Evolutionary conservation across 2,888 invertebrate species (phyloP), one percentile per base, ranked within the genome.

Genomic region (Polydrusus tereticollis): DNA sequence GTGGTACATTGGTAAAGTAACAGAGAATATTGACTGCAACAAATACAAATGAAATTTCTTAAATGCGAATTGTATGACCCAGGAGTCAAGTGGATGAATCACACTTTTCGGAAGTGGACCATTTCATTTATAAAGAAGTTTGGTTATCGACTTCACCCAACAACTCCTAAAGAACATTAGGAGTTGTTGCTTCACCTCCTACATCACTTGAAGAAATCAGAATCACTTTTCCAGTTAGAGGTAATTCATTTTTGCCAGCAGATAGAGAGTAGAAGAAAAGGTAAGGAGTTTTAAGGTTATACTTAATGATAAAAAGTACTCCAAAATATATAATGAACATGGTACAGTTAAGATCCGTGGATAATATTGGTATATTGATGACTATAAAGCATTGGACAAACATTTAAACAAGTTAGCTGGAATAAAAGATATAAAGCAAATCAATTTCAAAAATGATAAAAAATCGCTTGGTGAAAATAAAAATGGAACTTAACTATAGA

Each of bases 141-240:
- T n/a, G n/a, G n/a, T n/a, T n/a, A n/a, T n/a, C n/a, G n/a, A n/a
- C n/a, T n/a, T n/a, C n/a, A n/a, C n/a, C n/a, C n/a, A n/a, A n/a
- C n/a, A n/a, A n/a, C n/a, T n/a, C n/a, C n/a, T n/a, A n/a, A n/a
- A n/a, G n/a, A n/a, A n/a, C n/a, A n/a, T n/a, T n/a, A n/a, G n/a
- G n/a, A n/a, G n/a, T n/a, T n/a, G n/a, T n/a, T n/a, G n/a, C 6
- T 58, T 20, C 21, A 36, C 16, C 20, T 18, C 18, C 20, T 45
- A 20, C 20, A 20, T 45, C 45, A 26, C 33, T 29, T 7, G 6
- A 33, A 55, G 55, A 55, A 55, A 55, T 33, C 1, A 55, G 55
- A 55, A 26, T 55, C 4, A 55, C 33, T 14, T 55, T 55, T 26
- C 55, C 55, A 55, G 33, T 55, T 16, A 26, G 26, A 55, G 50